Evolutionary conservation across 2,797 vertebrate species (phyloP), one percentile per base, ranked within the genome.

Genomic region (Peromyscus melanophrys): DNA sequence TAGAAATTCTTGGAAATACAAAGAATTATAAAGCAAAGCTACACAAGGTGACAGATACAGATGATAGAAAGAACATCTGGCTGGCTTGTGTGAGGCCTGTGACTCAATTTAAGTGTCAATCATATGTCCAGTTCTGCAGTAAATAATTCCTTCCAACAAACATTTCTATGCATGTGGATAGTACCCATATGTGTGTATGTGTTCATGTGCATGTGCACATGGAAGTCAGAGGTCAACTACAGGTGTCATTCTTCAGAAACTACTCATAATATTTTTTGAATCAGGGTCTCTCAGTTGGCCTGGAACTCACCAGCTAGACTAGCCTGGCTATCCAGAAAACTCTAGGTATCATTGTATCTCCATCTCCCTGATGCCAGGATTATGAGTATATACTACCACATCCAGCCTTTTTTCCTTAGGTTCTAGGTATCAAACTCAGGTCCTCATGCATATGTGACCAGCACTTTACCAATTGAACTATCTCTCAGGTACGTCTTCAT

Each of bases 1-100:
- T 12, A 78, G 61, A 80, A 52, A 63, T 61, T 87, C 78, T 80
- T 57, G 25, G 86, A 90, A 94, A 88, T 75, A 46, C n/a, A 31
- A 57, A 89, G 81, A 43, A 3, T 55, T 88, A 21, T 5, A 59
- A 86, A 57, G 9, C 13, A n/a, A 87, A 95, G 57, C 29, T 52
- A 21, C 19, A 61, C 61, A 52, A 21, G 65, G 34, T 29, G 8
- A 27, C 13, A 19, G n/a, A 55, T 37, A 55, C n/a, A 43, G 37
- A 29, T 83, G n/a, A 5, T 14, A 27, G 52, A 23, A 34, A 52
- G 49, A 37, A n/a, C 12, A 82, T 52, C 43, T 55, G 2, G 46
- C 6, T 25, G 8, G 12, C 46, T 49, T 29, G 8, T 52, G 67
- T 55, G 23, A 55, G 2, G 23, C 49, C n/a, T 37, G 34, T 25